Evolutionary conservation across 2,113 vertebrate species (phyloP).

Genomic region (Mohoua ochrocephala): DNA sequence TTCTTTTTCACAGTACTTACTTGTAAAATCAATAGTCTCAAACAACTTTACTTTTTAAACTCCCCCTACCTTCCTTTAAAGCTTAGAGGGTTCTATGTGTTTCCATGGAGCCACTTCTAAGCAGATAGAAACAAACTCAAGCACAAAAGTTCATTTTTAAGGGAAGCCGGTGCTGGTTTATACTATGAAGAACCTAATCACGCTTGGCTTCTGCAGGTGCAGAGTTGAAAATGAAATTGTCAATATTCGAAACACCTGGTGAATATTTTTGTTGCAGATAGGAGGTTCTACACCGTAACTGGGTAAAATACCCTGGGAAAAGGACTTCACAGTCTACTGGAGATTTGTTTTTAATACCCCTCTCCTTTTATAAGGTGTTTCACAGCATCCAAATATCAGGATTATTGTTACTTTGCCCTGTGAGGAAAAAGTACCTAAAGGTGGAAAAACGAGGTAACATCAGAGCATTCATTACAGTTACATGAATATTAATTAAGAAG

Average conservation of each 20-base stretch:
- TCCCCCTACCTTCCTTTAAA: slow-evolving; percentile 29
- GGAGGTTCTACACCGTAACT: neutral
- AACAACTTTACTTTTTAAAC: slow-evolving; percentile 43
- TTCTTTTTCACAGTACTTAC: slow-evolving; percentile 60
- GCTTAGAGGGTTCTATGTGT: neutral
- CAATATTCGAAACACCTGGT: neutral
- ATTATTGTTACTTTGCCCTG: neutral
- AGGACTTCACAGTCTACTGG: neutral
- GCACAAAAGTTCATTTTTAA: neutral
- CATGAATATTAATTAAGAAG: neutral
- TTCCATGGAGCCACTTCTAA: slow-evolving; percentile 49
- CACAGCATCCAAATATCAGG: neutral
- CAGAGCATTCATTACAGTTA: neutral
- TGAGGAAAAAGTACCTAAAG: neutral
- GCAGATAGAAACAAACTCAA: slow-evolving; percentile 29
- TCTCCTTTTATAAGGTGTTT: neutral
- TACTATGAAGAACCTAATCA: neutral
- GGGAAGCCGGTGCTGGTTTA: neutral
- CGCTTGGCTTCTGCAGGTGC: neutral
- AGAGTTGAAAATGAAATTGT: slow-evolving; percentile 4
- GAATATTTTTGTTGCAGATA: neutral
- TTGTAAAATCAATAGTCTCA: slow-evolving; percentile 64
- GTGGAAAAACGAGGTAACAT: neutral
- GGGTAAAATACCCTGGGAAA: neutral
- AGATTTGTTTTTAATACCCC: neutral